These are phyloP conservation scores for human DNA, from an alignment of 2,113 vertebrate species.

Conservation along the genomic window DNA sequence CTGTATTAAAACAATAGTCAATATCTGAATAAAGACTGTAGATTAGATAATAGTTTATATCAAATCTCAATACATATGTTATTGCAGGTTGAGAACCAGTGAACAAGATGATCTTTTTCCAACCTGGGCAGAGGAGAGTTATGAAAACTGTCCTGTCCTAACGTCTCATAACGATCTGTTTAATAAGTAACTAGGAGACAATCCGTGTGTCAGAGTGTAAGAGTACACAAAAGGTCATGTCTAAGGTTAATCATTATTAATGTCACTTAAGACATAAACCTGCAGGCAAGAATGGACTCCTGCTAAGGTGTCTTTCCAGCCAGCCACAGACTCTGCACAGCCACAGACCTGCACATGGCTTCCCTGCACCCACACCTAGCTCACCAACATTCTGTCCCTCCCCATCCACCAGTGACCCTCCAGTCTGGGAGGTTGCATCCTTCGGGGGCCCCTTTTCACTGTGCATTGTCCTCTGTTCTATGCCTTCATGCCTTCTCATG, in stretches of 20 bases:
- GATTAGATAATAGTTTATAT: neutral
- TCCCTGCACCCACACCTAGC: neutral
- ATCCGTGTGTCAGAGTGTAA: neutral
- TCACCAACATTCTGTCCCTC: neutral
- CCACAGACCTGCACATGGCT: neutral
- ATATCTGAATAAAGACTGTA: neutral
- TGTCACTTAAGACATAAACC: neutral
- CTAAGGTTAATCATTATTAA: neutral
- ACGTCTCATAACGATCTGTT: neutral
- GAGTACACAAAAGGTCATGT: neutral
- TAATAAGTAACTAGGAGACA: slow-evolving; percentile 7
- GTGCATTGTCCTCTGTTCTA: neutral
- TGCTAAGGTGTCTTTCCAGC: neutral
- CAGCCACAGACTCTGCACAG: neutral
- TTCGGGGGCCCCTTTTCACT: neutral
- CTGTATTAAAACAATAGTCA: neutral
- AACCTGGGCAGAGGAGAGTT: neutral
- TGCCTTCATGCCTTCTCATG: neutral
- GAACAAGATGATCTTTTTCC: neutral
- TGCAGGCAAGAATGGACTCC: neutral
- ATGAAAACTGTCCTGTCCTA: neutral
- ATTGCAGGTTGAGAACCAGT: neutral
- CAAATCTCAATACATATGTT: neutral
- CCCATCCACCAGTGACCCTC: neutral
- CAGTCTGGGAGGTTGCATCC: neutral